Conservation (phyloP, 2,113 vertebrate species). For the Varanus salvator region DNA sequence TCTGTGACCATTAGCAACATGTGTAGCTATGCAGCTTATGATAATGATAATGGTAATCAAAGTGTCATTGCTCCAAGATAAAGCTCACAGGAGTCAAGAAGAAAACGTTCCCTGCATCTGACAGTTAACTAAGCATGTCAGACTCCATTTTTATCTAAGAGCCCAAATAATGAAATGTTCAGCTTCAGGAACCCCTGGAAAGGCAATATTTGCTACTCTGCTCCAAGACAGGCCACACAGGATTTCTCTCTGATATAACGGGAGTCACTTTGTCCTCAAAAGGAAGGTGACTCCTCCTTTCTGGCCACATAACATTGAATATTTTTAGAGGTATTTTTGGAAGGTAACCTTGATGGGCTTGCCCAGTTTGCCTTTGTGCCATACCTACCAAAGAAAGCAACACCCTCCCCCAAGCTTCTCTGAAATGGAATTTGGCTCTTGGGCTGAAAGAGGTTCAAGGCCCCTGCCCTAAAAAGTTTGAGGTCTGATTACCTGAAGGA, state of each 20-base stretch:
- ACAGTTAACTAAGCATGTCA: not conserved
- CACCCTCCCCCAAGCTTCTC: too few species aligned
- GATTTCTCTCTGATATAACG: not conserved
- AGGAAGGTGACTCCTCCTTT: not conserved
- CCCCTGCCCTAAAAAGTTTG: not conserved
- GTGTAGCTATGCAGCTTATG: not conserved
- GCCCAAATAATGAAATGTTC: not conserved
- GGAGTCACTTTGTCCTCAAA: not conserved
- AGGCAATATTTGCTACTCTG: not conserved
- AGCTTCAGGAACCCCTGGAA: not conserved
- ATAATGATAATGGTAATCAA: not conserved
- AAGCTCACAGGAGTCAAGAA: not conserved
- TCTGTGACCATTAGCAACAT: not conserved
- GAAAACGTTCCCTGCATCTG: not conserved
- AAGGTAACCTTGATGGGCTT: too few species aligned
- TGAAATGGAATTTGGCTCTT: too few species aligned
- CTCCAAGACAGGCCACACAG: not conserved
- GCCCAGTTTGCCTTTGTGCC: not conserved
- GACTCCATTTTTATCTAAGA: not conserved
- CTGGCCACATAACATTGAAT: not conserved
- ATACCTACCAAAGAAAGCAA: too few species aligned
- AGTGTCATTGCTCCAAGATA: not conserved
- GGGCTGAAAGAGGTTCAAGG: too few species aligned
- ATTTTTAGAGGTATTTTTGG: not conserved
- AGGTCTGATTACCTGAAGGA: not conserved